Evolutionary conservation across 2,113 vertebrate species (phyloP).

Genomic region (Chionomys nivalis): DNA sequence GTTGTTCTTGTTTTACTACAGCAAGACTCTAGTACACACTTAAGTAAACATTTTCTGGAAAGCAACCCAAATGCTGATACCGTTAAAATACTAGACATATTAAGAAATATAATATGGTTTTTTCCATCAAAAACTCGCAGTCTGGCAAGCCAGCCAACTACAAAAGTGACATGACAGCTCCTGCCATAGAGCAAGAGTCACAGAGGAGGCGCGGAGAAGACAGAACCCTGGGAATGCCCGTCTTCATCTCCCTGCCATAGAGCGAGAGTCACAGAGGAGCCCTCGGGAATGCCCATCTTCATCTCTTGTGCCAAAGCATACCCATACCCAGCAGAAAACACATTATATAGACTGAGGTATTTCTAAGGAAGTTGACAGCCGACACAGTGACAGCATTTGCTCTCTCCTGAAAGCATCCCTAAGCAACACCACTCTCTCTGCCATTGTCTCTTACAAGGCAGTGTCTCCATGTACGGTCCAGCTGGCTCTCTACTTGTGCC

Average conservation of each 20-base stretch:
- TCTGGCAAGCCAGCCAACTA: background rate
- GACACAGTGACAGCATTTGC: background rate
- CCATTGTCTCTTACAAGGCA: background rate
- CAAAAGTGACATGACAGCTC: background rate
- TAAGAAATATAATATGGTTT: background rate
- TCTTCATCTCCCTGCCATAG: background rate
- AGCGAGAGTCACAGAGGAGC: background rate
- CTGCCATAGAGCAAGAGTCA: background rate
- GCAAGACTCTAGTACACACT: background rate
- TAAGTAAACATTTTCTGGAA: slow-evolving; percentile 16
- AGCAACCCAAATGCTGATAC: background rate
- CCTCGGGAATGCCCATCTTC: background rate
- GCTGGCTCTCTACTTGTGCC: background rate
- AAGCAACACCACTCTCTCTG: background rate
- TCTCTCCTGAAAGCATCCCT: background rate
- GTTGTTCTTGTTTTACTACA: background rate
- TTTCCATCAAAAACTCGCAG: background rate
- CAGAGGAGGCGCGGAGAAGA: background rate
- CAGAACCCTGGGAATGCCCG: background rate
- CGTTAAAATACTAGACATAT: background rate
- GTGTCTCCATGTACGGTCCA: background rate
- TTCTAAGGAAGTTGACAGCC: background rate
- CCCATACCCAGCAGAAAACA: background rate
- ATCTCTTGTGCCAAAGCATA: slow-evolving; percentile 4
- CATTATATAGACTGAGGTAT: background rate